A percentile compares a stretch with the other conserved stretches of the same genome.
These are phyloP conservation scores for Drosophila eohydei DNA, from an alignment of 2,888 invertebrate species.

Conservation along the genomic window DNA sequence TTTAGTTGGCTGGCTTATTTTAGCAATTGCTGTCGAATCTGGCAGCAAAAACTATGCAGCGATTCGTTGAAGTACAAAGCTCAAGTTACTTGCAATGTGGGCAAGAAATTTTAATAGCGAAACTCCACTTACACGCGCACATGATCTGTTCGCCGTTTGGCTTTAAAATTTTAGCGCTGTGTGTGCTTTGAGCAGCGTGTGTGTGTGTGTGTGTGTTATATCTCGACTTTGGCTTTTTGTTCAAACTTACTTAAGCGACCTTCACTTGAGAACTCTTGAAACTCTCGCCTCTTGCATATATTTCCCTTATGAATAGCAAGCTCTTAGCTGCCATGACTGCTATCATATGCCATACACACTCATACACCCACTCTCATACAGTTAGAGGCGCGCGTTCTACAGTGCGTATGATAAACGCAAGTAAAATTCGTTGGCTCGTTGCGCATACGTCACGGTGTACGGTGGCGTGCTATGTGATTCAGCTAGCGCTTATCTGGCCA, in stretches of 20 bases:
- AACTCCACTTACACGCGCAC: slow-evolving; percentile 22
- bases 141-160: slow-evolving; percentile 14
- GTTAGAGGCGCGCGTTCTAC: slow-evolving; percentile 23
- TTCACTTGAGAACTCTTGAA: slow-evolving; percentile 58
- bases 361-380: slow-evolving; percentile 17
- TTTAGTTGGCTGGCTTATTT: neutral
- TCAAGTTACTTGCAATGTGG: slow-evolving; percentile 1
- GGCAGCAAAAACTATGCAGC: neutral
- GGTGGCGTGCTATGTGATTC: slow-evolving; percentile 41
- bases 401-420: slow-evolving; percentile 70
- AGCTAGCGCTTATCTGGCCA: slow-evolving; percentile 68
- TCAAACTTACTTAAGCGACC: slow-evolving; percentile 70
- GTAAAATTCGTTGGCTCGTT: slow-evolving; percentile 63
- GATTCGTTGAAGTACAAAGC: neutral
- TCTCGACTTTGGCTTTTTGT: slow-evolving; percentile 40
- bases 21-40: slow-evolving; percentile 11
- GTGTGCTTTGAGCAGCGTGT: slow-evolving; percentile 7
- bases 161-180: slow-evolving; percentile 21
- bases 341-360: slow-evolving; percentile 21
- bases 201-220: slow-evolving; percentile 18
- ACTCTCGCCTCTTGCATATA: slow-evolving; percentile 46
- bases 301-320: slow-evolving; percentile 50
- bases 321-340: slow-evolving; percentile 27
- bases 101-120: slow-evolving; percentile 3
- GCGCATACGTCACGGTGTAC: slow-evolving; percentile 70